These are phyloP conservation scores for Cyprinus carpio DNA, from an alignment of 2,113 vertebrate genomes.

Conservation along the genomic window DNA sequence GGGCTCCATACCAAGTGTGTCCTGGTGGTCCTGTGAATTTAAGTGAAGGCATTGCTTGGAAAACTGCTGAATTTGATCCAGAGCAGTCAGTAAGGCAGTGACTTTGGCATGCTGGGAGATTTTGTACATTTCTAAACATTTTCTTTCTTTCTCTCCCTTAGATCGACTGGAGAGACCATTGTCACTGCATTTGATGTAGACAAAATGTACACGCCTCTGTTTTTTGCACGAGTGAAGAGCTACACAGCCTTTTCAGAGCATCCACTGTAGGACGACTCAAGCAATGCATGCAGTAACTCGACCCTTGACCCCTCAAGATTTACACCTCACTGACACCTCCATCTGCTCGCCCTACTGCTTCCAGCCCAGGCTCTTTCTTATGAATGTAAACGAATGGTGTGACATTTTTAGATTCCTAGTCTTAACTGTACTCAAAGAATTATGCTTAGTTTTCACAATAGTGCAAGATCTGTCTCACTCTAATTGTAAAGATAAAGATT, in stretches of 20 bases:
- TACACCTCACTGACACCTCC: background rate
- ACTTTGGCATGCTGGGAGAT: background rate
- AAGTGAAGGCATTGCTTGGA: too few species aligned
- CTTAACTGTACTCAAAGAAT: background rate
- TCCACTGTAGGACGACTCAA: conserved; percentile 79
- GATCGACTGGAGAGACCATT: conserved; percentile 90
- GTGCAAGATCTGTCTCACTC: background rate
- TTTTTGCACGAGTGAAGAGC: conserved; percentile 95
- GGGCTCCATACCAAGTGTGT: too few species aligned
- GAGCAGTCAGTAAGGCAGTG: background rate
- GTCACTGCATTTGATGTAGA: conserved; percentile 93
- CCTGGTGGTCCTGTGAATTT: too few species aligned
- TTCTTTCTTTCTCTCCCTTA: conserved; percentile 63
- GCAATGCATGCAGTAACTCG: conserved; percentile 47
- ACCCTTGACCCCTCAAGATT: conserved; percentile 27
- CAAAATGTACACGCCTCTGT: conserved; percentile 93
- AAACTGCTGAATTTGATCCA: background rate
- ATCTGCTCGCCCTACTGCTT: conserved; percentile 47
- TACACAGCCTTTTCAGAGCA: conserved; percentile 93
- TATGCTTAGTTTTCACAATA: background rate
- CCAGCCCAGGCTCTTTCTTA: conserved; percentile 59
- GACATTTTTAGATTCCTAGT: conserved; percentile 29
- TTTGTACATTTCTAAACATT: background rate
- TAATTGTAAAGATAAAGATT: background rate
- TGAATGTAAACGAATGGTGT: conserved; percentile 54